Conservation (phyloP, 2,888 invertebrate genomes). For the Pyrgus malvae region DNA sequence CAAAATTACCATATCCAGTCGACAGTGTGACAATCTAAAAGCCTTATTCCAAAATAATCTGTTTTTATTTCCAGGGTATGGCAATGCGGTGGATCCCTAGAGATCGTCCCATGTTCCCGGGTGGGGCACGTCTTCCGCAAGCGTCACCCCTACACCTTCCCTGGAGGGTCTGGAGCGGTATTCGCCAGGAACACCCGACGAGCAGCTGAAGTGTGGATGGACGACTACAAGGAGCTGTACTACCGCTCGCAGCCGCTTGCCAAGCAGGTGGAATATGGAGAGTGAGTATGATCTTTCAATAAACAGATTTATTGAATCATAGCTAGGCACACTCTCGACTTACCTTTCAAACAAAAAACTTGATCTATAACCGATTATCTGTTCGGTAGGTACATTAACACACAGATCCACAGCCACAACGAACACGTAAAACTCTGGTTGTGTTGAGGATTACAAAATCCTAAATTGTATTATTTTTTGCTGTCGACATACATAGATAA, state of each 20-base stretch:
- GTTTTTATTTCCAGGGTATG: slow-evolving; percentile 86
- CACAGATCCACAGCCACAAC: too few relatives aligned
- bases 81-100: slow-evolving; percentile 98
- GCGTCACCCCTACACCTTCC: slow-evolving; percentile 99
- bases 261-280: slow-evolving; percentile 93
- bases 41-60: not conserved
- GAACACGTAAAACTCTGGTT: too few relatives aligned
- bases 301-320: not conserved
- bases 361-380: too few relatives aligned
- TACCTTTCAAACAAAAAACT: too few relatives aligned
- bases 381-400: too few relatives aligned
- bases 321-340: too few relatives aligned
- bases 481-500: too few relatives aligned
- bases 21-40: too few relatives aligned
- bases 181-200: slow-evolving; percentile 97
- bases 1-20: too few relatives aligned
- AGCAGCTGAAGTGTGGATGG: slow-evolving; percentile 99
- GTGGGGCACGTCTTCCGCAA: slow-evolving; percentile 97
- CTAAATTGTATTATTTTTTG: too few relatives aligned
- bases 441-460: too few relatives aligned
- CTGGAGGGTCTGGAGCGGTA: slow-evolving; percentile 97
- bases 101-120: slow-evolving; percentile 98
- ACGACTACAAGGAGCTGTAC: slow-evolving; percentile 98
- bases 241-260: slow-evolving; percentile 95
- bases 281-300: slow-evolving; percentile 82